Conservation (phyloP, 2,113 vertebrate species). For the Epinephelus fuscoguttatus region DNA sequence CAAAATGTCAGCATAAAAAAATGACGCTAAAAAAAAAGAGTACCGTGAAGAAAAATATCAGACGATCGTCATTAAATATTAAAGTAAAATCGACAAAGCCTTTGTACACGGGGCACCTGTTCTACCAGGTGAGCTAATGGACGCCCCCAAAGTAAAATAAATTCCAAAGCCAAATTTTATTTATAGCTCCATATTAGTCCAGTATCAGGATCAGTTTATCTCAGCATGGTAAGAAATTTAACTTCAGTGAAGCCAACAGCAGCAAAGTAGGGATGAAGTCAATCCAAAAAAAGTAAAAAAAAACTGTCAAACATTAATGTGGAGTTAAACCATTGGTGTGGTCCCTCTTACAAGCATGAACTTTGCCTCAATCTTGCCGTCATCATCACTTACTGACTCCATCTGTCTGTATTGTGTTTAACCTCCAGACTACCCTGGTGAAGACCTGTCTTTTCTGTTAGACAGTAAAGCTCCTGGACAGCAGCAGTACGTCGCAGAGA, state of each 20-base stretch:
- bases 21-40: too few species aligned
- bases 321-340: neutral
- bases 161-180: too few species aligned
- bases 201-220: too few species aligned
- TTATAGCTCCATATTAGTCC: too few species aligned
- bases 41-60: too few species aligned
- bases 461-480: constrained; percentile 80
- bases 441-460: constrained; percentile 89
- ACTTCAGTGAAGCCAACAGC: neutral
- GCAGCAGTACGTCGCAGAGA: constrained; percentile 73
- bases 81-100: too few species aligned
- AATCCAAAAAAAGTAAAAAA: neutral
- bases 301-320: neutral
- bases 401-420: constrained; percentile 66
- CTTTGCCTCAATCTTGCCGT: neutral
- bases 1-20: too few species aligned
- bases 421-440: constrained; percentile 85
- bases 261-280: neutral
- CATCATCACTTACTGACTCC: constrained; percentile 35
- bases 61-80: too few species aligned
- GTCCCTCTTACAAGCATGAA: constrained; percentile 2
- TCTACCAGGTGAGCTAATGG: too few species aligned
- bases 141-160: too few species aligned
- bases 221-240: neutral
- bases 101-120: too few species aligned